Base-by-base conservation (phyloP, 1,140 invertebrate species). In the Bursaphelenchus mucronatus region DNA sequence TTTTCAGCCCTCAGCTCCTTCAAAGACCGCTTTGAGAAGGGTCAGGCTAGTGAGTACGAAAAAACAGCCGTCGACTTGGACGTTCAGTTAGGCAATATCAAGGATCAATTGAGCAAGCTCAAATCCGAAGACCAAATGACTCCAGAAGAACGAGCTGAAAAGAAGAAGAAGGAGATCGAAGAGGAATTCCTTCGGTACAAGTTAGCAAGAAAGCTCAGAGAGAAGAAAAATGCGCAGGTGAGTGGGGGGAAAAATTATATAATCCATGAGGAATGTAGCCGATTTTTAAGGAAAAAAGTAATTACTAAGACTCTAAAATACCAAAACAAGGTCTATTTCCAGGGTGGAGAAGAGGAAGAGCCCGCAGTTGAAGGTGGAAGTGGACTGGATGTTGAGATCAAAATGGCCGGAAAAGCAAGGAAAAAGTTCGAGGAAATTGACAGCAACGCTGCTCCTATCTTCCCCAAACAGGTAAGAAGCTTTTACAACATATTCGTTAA, bases 161-260 rank as follows among this genome's bases (percentile, higher is more conserved):
- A 68, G 21, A 79, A 79, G 64, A 79, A 80, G 61, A 67, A 77
- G 54, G 77, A 79, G 61, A 79, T 79, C 30, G 77, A 79, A 46
- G 77, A 74, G 8, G 77, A 79, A 61, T 79, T 79, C 58, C 63
- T 79, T 51, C 74, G 79, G 19, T 81, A 80, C 56, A 81, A 82
- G 62, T 53, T 79, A 44, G 77, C 78, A 3, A 53, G 77, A 56
- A 72, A 80, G 39, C 47, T 66, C 17, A 67, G 69, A 56, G 54
- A 52, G 10, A 67, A 77, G 43, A 64, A 62, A 39, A 67, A 66
- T 7, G 64, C 56, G 69, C 21, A 53, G 52, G 46, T 57, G 13
- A 19, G 44, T 68, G 66, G 19, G 21, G 7, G 11, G 11, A 54
- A 54, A 54, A 21, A 11, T 13, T 54, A 30, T 30, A 5, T 30